Percentiles rank a stretch among this genome's conserved stretches.
Evolutionary conservation across 2,888 invertebrate genomes (phyloP).

Genomic region (Mesorhabditis spiculigera): DNA sequence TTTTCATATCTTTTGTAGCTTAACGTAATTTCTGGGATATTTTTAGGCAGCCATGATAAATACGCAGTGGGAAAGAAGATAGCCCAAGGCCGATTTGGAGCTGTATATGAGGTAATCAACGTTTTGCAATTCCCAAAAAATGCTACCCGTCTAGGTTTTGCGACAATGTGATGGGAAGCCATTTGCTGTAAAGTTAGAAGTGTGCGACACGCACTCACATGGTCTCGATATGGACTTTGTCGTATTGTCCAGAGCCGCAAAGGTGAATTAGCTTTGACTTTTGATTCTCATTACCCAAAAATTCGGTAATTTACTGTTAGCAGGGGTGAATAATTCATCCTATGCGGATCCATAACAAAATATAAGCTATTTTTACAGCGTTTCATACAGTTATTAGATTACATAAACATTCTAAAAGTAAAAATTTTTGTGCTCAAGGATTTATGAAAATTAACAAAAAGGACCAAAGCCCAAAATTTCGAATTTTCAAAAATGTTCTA

Average conservation of each 20-base stretch:
- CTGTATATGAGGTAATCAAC: constrained; percentile 48
- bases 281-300: neutral
- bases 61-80: constrained; percentile 53
- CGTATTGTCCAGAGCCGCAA: constrained; percentile 46
- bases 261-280: constrained; percentile 17
- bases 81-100: constrained; percentile 50
- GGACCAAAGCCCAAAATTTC: too few relatives aligned
- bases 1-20: neutral
- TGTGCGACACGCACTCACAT: constrained; percentile 47
- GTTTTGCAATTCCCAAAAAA: neutral
- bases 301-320: too few relatives aligned
- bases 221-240: constrained; percentile 53
- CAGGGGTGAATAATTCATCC: too few relatives aligned
- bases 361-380: too few relatives aligned
- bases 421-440: too few relatives aligned
- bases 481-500: too few relatives aligned
- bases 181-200: constrained; percentile 51
- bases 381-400: too few relatives aligned
- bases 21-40: neutral
- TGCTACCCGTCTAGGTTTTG: constrained; percentile 16
- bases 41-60: constrained; percentile 40
- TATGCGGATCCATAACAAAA: too few relatives aligned
- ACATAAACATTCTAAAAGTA: too few relatives aligned
- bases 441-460: too few relatives aligned
- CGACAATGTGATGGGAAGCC: constrained; percentile 38